Evolutionary conservation across 2,888 invertebrate species (phyloP).

Genomic region (Lycia hirtaria): DNA sequence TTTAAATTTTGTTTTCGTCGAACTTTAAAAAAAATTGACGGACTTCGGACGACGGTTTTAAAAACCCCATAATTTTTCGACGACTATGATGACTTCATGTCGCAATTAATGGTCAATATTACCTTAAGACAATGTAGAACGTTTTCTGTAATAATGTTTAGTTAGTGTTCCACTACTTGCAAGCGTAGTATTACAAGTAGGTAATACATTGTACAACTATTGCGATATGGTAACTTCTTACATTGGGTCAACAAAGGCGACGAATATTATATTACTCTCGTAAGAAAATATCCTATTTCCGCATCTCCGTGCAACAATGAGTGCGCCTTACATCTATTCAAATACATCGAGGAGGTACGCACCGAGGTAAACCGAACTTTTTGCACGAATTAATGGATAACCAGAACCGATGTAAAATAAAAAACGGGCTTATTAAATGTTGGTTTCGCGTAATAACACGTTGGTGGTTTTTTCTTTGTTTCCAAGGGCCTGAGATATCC

Average conservation of each 20-base stretch:
- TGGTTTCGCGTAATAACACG: conserved; percentile 85
- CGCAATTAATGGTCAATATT: no score
- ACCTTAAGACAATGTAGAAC: no score
- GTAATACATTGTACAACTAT: conserved; percentile 59
- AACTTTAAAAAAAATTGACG: no score
- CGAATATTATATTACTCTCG: conserved; percentile 83
- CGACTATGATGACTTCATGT: no score
- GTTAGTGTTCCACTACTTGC: conserved; percentile 48
- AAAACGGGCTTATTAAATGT: conserved; percentile 84
- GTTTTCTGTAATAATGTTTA: no score
- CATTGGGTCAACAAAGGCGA: conserved; percentile 73
- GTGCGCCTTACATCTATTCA: conserved; percentile 81
- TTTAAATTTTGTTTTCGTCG: no score
- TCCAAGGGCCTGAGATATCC: conserved; percentile 81
- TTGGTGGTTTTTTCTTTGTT: conserved; percentile 83
- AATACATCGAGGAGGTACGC: conserved; percentile 63
- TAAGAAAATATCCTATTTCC: conserved; percentile 86
- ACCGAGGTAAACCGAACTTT: conserved; percentile 74
- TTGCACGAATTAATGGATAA: conserved; percentile 84
- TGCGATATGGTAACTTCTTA: conserved; percentile 69
- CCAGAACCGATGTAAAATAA: conserved; percentile 80
- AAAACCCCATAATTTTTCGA: no score
- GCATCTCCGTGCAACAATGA: conserved; percentile 85
- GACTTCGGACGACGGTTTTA: no score
- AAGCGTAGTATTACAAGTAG: conserved; percentile 16